Conservation (phyloP, 2,888 invertebrate species). For the Chymomyza fuscimana region DNA sequence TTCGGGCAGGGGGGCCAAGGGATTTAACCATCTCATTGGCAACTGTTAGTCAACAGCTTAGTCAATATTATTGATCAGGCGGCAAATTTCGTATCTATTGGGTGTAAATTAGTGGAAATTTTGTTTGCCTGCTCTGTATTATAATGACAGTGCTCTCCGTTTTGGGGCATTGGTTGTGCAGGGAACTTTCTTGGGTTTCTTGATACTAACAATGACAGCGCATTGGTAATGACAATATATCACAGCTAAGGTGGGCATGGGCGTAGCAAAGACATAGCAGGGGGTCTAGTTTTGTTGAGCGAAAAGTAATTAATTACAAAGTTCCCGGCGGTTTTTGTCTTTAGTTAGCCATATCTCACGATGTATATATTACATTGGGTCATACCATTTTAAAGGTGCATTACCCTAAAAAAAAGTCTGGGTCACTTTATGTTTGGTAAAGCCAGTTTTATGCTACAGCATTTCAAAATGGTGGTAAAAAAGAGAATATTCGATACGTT, state of each 20-base stretch:
- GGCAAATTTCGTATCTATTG: conserved; percentile 46
- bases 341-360: too few species aligned
- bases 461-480: too few species aligned
- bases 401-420: too few species aligned
- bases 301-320: too few species aligned
- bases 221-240: not conserved
- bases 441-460: too few species aligned
- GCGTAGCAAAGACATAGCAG: not conserved
- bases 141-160: not conserved
- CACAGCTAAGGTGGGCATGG: not conserved
- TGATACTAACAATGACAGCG: not conserved
- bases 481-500: too few species aligned
- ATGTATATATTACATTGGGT: too few species aligned
- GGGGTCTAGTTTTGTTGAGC: too few species aligned
- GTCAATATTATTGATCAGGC: conserved; percentile 73
- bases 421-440: too few species aligned
- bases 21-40: not conserved
- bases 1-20: not conserved
- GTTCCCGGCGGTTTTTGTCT: too few species aligned
- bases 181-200: not conserved
- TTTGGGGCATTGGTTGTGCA: conserved; percentile 1
- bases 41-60: conserved; percentile 37
- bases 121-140: not conserved
- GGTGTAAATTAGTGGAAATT: conserved; percentile 9
- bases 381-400: too few species aligned